Percentiles rank a stretch among this genome's conserved stretches.
Evolutionary conservation across 2,888 invertebrate genomes (phyloP).

Genomic region (Cyclophora punctaria): DNA sequence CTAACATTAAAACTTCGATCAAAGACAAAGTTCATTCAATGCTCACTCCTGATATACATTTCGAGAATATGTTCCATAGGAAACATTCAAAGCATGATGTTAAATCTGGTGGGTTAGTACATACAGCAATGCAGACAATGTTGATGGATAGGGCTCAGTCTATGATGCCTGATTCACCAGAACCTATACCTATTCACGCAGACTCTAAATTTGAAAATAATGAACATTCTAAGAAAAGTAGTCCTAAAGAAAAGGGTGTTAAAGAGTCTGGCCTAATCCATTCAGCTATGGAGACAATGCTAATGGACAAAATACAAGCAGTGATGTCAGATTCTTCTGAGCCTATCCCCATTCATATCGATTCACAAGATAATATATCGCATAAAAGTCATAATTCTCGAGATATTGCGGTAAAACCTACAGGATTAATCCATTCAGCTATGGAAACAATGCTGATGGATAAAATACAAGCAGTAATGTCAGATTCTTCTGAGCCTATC

Average conservation of each 20-base stretch:
- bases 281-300: slow-evolving; percentile 66
- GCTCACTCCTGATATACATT: slow-evolving; percentile 5
- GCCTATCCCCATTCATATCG: slow-evolving; percentile 7
- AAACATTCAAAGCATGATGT: slow-evolving; percentile 15
- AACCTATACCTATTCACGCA: slow-evolving; percentile 18
- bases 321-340: slow-evolving; percentile 22
- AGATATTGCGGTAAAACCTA: slow-evolving; percentile 19
- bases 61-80: slow-evolving; percentile 1
- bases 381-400: slow-evolving; percentile 4
- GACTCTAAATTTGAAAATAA: slow-evolving; percentile 21
- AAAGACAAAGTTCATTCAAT: slow-evolving; percentile 8
- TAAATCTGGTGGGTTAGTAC: slow-evolving; percentile 50
- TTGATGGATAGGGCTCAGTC: slow-evolving; percentile 67
- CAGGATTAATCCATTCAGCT: slow-evolving; percentile 55
- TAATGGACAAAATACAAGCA: slow-evolving; percentile 62
- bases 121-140: slow-evolving; percentile 70
- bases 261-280: slow-evolving; percentile 39
- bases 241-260: slow-evolving; percentile 15
- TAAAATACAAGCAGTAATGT: slow-evolving; percentile 45
- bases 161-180: slow-evolving; percentile 42
- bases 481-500: slow-evolving; percentile 12
- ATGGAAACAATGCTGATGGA: slow-evolving; percentile 70
- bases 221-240: slow-evolving; percentile 13
- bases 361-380: background rate
- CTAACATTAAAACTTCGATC: background rate